Conservation (phyloP, 2,113 vertebrate species). For the Hystrix cristata region DNA sequence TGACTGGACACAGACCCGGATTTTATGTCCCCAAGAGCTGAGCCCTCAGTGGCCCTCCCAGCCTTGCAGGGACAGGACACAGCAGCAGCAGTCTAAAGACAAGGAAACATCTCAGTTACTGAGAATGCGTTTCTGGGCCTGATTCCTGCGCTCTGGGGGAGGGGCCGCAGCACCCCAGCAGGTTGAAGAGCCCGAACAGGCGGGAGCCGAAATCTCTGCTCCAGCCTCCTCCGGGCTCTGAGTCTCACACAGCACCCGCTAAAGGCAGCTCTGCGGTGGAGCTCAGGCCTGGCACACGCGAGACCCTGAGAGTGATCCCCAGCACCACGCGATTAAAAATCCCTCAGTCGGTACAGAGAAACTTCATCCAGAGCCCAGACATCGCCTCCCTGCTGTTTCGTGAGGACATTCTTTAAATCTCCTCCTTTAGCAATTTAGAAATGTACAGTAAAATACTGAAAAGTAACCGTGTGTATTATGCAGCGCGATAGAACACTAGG, state of each 20-base stretch:
- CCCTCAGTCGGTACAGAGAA: not conserved
- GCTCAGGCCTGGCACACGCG: not conserved
- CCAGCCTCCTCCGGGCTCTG: not conserved
- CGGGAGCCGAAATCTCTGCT: not conserved
- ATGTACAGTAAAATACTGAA: too few species aligned
- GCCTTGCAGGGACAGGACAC: not conserved
- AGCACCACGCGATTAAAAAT: not conserved
- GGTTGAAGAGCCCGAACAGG: not conserved
- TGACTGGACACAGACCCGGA: not conserved
- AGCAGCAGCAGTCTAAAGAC: not conserved
- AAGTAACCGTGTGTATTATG: not conserved
- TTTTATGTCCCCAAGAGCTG: not conserved
- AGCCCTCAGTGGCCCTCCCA: not conserved
- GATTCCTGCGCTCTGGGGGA: not conserved
- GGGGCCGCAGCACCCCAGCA: not conserved
- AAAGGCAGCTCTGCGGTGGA: not conserved
- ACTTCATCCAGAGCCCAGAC: not conserved
- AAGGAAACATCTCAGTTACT: constrained; percentile 44
- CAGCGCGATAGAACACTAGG: not conserved
- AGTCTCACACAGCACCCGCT: not conserved
- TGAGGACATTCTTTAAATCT: not conserved
- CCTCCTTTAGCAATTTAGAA: not conserved
- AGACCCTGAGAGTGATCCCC: not conserved
- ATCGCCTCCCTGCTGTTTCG: not conserved
- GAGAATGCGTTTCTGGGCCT: constrained; percentile 46